These are phyloP conservation scores for Oryzias curvinotus DNA, from an alignment of 2,113 vertebrate species.

Conservation along the genomic window DNA sequence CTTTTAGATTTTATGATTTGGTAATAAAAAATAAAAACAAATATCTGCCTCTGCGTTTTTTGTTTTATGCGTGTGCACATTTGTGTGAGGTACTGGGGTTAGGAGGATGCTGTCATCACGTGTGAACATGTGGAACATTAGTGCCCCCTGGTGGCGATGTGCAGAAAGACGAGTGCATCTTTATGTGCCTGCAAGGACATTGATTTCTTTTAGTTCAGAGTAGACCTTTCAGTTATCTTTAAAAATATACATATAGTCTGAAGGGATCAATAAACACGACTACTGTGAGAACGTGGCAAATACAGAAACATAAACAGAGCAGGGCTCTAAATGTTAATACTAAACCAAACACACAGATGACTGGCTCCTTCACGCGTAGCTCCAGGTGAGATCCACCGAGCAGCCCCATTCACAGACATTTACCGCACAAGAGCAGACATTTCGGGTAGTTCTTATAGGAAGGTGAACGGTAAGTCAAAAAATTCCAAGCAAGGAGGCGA, in stretches of 20 bases:
- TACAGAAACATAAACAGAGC: slow-evolving; percentile 1
- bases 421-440: slow-evolving; percentile 33
- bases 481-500: slow-evolving; percentile 22
- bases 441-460: slow-evolving; percentile 21
- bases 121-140: slow-evolving; percentile 52
- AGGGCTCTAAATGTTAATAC: slow-evolving; percentile 10
- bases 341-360: neutral
- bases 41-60: neutral
- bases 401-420: neutral
- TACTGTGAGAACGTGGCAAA: slow-evolving; percentile 25
- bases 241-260: slow-evolving; percentile 14
- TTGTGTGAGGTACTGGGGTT: neutral
- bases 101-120: slow-evolving; percentile 3
- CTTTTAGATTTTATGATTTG: neutral
- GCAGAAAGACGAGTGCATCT: neutral
- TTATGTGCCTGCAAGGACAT: neutral
- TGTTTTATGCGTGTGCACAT: neutral
- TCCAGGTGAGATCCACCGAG: slow-evolving; percentile 14
- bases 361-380: slow-evolving; percentile 2
- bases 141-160: slow-evolving; percentile 59
- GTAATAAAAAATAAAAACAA: too few species aligned
- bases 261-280: slow-evolving; percentile 60
- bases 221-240: too few species aligned
- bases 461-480: slow-evolving; percentile 30
- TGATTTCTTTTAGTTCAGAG: too few species aligned